These are phyloP conservation scores for Arrhamphus sclerolepis DNA, from an alignment of 2,797 vertebrate genomes.

Conservation along the genomic window DNA sequence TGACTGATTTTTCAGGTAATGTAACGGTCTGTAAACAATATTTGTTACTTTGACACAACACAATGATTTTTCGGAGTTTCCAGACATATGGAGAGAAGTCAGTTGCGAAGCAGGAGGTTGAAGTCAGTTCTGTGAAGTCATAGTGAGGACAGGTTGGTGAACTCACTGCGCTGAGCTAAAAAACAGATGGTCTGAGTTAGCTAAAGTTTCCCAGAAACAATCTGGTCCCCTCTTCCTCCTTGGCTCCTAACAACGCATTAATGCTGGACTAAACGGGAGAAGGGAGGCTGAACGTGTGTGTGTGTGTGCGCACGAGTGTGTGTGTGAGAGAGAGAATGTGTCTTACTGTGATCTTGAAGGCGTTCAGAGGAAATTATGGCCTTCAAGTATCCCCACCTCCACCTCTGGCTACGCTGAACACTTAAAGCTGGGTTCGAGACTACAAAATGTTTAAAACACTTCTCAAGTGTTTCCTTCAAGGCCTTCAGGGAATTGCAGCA, in stretches of 20 bases:
- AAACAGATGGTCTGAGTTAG: conserved; percentile 77
- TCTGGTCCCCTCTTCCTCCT: conserved; percentile 66
- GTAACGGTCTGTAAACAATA: neutral
- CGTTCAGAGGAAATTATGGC: conserved; percentile 66
- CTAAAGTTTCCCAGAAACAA: conserved; percentile 74
- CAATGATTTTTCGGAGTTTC: conserved; percentile 2
- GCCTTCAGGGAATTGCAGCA: conserved; percentile 54
- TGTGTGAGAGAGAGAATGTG: conserved; percentile 3
- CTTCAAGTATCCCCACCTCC: conserved; percentile 68
- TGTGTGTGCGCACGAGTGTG: conserved; percentile 13
- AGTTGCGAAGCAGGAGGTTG: conserved; percentile 34
- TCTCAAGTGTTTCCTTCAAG: conserved; percentile 59
- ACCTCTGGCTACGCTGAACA: conserved; percentile 59
- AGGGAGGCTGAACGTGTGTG: conserved; percentile 20
- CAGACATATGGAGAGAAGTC: conserved; percentile 16
- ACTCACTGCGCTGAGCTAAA: conserved; percentile 55
- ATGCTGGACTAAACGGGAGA: conserved; percentile 49
- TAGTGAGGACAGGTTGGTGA: conserved; percentile 63
- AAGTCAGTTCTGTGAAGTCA: conserved; percentile 49
- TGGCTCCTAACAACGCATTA: conserved; percentile 47
- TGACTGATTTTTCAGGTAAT: conserved; percentile 6
- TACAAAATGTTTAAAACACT: conserved; percentile 55
- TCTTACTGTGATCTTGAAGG: conserved; percentile 45
- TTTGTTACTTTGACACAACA: conserved; percentile 16
- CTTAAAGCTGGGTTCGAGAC: conserved; percentile 53